Evolutionary conservation across 2,888 invertebrate genomes (phyloP).

Genomic region (Cheilosia soror): DNA sequence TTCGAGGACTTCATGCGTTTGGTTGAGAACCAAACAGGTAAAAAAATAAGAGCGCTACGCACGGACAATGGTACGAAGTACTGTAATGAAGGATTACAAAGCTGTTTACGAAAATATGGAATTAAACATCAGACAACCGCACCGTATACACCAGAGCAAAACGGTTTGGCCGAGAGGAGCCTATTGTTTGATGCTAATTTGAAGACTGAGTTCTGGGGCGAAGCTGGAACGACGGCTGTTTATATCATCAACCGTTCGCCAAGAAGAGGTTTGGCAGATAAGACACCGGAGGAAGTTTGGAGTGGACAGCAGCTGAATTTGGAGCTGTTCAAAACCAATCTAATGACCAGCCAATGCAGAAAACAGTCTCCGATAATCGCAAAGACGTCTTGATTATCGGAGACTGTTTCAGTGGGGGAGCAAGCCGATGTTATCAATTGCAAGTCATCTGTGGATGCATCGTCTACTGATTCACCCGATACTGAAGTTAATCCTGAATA

Average conservation of each 20-base stretch:
- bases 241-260: constrained; percentile 66
- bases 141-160: no score
- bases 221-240: constrained; percentile 76
- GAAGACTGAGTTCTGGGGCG: constrained; percentile 65
- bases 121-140: constrained; percentile 16
- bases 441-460: background rate
- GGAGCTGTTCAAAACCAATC: background rate
- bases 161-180: constrained; percentile 53
- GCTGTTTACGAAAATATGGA: constrained; percentile 2
- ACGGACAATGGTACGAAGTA: constrained; percentile 38
- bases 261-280: constrained; percentile 26
- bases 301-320: constrained; percentile 26
- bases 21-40: constrained; percentile 68
- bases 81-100: constrained; percentile 2
- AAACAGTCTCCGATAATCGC: background rate
- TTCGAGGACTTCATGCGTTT: constrained; percentile 58
- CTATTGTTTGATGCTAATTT: constrained; percentile 71
- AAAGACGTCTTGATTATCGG: background rate
- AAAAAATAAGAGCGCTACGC: constrained; percentile 26
- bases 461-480: background rate
- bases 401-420: constrained; percentile 20
- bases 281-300: constrained; percentile 18
- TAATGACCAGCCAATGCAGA: background rate
- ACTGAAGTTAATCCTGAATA: background rate
- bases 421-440: constrained; percentile 1